Conservation (phyloP, 2,888 invertebrate species). For the Chydorus sphaericus region DNA sequence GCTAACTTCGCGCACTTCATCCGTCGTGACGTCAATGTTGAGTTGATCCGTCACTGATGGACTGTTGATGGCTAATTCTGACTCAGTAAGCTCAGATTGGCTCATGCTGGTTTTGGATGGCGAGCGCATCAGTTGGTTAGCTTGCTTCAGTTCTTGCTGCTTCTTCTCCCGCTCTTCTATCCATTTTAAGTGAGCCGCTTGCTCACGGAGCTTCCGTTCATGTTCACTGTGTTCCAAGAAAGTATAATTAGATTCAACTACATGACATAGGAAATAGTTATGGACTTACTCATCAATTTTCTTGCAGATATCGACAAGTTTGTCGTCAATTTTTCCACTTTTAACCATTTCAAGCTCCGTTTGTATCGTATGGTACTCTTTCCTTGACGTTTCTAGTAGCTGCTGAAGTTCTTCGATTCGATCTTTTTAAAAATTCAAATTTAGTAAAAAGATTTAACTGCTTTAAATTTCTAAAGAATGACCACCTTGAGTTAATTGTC, state of each 20-base stretch:
- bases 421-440: conserved; percentile 31
- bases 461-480: background rate
- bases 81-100: background rate
- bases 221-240: conserved; percentile 33
- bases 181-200: conserved; percentile 43
- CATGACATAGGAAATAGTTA: background rate
- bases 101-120: background rate
- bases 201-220: conserved; percentile 51
- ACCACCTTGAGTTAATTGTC: conserved; percentile 45
- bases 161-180: conserved; percentile 49
- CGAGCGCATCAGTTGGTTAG: conserved; percentile 31
- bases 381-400: conserved; percentile 50
- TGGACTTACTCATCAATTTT: conserved; percentile 47
- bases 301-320: conserved; percentile 55
- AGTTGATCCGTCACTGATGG: background rate
- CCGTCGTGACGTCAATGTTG: background rate
- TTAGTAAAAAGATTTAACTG: background rate
- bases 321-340: conserved; percentile 49
- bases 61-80: background rate
- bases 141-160: conserved; percentile 43
- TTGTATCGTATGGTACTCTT: conserved; percentile 56
- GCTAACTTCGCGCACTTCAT: background rate
- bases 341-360: conserved; percentile 41
- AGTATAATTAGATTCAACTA: background rate
- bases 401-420: conserved; percentile 60